A percentile compares a stretch with the other conserved stretches of the same genome.
Evolutionary conservation across 2,113 vertebrate genomes (phyloP).

Genomic region (Anas platyrhynchos): DNA sequence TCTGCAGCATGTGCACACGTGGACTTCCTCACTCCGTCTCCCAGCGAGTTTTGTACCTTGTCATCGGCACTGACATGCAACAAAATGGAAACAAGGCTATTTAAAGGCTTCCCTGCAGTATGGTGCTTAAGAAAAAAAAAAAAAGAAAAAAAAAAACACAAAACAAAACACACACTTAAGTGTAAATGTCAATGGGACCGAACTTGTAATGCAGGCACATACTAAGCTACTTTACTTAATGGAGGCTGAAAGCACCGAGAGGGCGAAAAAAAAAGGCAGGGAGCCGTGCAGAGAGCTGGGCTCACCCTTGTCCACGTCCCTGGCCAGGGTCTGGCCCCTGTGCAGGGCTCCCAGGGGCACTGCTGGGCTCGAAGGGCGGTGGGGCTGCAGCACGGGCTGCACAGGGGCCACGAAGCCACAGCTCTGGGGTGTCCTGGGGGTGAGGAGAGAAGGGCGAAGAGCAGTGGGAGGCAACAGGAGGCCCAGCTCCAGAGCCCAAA

Average conservation of each 20-base stretch:
- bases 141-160: too few relatives aligned
- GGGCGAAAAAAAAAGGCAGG: neutral
- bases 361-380: rapidly evolving
- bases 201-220: neutral
- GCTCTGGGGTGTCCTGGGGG: rapidly evolving
- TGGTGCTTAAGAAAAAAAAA: neutral
- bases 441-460: neutral
- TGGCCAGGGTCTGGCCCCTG: neutral
- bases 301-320: neutral
- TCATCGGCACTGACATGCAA: conserved; percentile 32
- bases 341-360: neutral
- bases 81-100: conserved; percentile 13
- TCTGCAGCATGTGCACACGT: neutral
- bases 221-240: neutral
- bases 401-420: neutral
- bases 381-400: rapidly evolving
- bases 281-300: neutral
- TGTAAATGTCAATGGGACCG: neutral
- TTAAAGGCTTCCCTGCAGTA: neutral
- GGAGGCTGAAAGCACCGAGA: neutral
- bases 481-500: neutral
- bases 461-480: neutral
- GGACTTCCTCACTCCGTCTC: neutral
- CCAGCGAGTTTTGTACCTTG: conserved; percentile 27
- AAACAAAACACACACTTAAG: neutral